phyloP scores from a whole-genome alignment of 2,888 invertebrate species.

The Callyntrura guangdongensis region DNA sequence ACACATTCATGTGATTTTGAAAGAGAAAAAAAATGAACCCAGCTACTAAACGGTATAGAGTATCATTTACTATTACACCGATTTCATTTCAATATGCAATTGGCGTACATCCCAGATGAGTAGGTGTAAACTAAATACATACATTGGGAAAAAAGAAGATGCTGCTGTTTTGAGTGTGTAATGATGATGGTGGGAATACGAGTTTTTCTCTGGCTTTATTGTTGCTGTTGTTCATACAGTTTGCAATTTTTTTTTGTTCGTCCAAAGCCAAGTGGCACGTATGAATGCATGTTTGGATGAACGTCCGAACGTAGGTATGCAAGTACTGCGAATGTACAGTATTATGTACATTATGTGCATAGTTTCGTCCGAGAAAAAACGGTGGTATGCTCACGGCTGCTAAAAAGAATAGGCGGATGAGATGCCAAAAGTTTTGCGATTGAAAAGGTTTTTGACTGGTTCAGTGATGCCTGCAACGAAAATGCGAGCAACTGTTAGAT shows the following conservation, averaged over 20 bases:
- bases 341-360: no score
- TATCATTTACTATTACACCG: conserved; percentile 25
- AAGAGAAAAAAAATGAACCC: neutral
- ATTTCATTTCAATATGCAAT: conserved; percentile 66
- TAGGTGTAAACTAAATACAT: conserved; percentile 64
- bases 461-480: conserved; percentile 67
- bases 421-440: conserved; percentile 68
- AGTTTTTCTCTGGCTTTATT: conserved; percentile 43
- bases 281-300: neutral
- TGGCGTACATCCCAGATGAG: conserved; percentile 75
- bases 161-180: conserved; percentile 7
- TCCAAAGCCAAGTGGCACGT: conserved; percentile 28
- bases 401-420: conserved; percentile 48
- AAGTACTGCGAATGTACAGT: no score
- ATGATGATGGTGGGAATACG: conserved; percentile 49
- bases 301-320: no score
- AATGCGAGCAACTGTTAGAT: conserved; percentile 59
- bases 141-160: conserved; percentile 47
- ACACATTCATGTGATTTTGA: conserved; percentile 19
- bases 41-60: conserved; percentile 34
- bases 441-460: conserved; percentile 75
- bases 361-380: no score
- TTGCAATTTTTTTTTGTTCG: conserved; percentile 51
- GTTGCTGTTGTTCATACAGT: conserved; percentile 23
- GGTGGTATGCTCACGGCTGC: conserved; percentile 1